Percentiles rank a stretch among this genome's conserved stretches.
phyloP scores from a whole-genome alignment of 2,888 invertebrate genomes.

The Myopa testacea region DNA sequence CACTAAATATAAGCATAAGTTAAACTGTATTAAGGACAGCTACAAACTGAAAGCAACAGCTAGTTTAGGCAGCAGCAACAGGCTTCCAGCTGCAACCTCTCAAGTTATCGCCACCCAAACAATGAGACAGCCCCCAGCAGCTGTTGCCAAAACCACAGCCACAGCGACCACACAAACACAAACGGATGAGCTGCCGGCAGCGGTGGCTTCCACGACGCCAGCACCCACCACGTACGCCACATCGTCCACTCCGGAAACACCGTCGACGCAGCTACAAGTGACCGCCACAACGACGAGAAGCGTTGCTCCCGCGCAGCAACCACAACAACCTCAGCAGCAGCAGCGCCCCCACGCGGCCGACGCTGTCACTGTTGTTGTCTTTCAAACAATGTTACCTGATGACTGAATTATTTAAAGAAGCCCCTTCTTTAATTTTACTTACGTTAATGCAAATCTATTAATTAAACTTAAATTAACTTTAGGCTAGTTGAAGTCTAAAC shows the following conservation, averaged over 20 bases:
- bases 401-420: constrained; percentile 65
- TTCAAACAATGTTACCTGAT: constrained; percentile 70
- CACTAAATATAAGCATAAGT: constrained; percentile 43
- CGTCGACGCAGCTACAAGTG: constrained; percentile 46
- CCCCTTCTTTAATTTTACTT: constrained; percentile 40
- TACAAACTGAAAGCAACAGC: constrained; percentile 44
- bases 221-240: constrained; percentile 38
- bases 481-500: constrained; percentile 9
- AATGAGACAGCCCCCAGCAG: constrained; percentile 48
- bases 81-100: constrained; percentile 36
- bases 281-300: constrained; percentile 38
- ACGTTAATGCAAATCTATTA: constrained; percentile 4
- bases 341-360: constrained; percentile 48
- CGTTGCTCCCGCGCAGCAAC: constrained; percentile 11
- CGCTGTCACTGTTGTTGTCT: constrained; percentile 70
- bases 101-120: constrained; percentile 52
- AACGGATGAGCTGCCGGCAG: constrained; percentile 60
- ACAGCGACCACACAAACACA: constrained; percentile 66
- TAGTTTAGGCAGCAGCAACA: constrained; percentile 45
- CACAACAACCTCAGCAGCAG: constrained; percentile 40
- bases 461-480: background rate
- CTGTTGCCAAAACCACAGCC: constrained; percentile 48
- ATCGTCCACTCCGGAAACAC: constrained; percentile 44
- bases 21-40: constrained; percentile 45
- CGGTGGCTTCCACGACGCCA: constrained; percentile 35